phyloP scores from a whole-genome alignment of 1,140 invertebrate species.

The Zaprionus davidi region DNA sequence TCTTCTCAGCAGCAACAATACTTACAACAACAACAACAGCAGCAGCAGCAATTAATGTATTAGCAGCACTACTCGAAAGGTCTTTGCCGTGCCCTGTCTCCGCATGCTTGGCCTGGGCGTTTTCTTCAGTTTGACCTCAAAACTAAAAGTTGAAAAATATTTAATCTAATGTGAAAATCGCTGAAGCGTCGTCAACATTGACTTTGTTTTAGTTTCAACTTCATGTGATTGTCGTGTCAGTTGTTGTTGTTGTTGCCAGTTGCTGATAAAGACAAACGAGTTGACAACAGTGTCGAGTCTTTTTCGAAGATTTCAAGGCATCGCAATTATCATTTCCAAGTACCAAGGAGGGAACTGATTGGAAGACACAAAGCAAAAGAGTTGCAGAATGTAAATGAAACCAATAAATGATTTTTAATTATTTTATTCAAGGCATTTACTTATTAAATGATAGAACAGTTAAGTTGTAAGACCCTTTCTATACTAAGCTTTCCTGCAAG shows the following conservation, averaged over 20 bases:
- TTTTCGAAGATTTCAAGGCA: background rate
- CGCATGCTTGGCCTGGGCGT: conserved; percentile 22
- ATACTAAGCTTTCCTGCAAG: too few relatives aligned
- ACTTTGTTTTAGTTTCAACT: conserved; percentile 33
- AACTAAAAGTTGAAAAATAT: conserved; percentile 71
- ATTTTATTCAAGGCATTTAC: too few relatives aligned
- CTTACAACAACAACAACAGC: conserved; percentile 15
- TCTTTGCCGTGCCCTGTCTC: conserved; percentile 13
- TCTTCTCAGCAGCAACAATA: conserved; percentile 37
- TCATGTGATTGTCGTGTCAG: conserved; percentile 10
- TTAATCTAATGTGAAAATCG: conserved; percentile 82
- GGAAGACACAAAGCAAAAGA: conserved; percentile 28
- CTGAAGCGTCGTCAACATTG: conserved; percentile 69
- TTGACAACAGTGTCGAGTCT: conserved; percentile 26
- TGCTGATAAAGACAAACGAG: conserved; percentile 61
- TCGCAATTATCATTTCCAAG: conserved; percentile 19
- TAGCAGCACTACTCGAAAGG: conserved; percentile 58
- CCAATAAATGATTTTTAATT: too few relatives aligned
- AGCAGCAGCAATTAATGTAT: conserved; percentile 71
- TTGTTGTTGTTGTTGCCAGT: conserved; percentile 13
- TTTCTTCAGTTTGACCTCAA: conserved; percentile 66
- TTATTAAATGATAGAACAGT: too few relatives aligned
- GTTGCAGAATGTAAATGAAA: too few relatives aligned
- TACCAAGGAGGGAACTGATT: background rate
- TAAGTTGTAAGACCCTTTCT: too few relatives aligned